Percentiles rank a stretch among this genome's conserved stretches.
These are phyloP conservation scores for Hydrozoanthus tunicans DNA, from an alignment of 64 coral and sea anemone genomes.

Conservation along the genomic window DNA sequence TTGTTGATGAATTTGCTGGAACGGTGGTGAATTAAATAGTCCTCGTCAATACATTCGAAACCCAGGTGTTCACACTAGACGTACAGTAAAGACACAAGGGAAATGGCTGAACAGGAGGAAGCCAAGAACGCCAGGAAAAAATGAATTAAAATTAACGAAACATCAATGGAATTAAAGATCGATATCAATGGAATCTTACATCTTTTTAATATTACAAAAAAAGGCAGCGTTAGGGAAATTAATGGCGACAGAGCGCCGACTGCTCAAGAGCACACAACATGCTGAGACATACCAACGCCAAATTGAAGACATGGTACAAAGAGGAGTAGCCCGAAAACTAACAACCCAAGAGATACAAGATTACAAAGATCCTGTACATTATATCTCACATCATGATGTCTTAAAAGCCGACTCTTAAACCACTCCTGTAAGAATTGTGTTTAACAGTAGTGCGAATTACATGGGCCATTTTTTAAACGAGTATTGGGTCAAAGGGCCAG, in stretches of 20 bases:
- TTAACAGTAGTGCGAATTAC: constrained; percentile 62
- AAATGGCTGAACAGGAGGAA: constrained; percentile 11
- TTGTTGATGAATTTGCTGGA: no score
- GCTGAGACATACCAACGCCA: constrained; percentile 16
- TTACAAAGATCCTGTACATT: constrained; percentile 20
- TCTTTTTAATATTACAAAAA: constrained; percentile 10
- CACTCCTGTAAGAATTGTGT: constrained; percentile 57
- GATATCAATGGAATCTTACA: constrained; percentile 31
- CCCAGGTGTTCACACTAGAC: no score
- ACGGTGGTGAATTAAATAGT: no score
- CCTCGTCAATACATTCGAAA: no score
- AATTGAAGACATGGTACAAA: constrained; percentile 47
- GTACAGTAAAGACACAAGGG: no score
- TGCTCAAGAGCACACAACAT: neutral
- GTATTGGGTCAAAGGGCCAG: constrained; percentile 44
- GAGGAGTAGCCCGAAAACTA: constrained; percentile 32
- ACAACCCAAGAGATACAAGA: constrained; percentile 5
- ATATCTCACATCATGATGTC: constrained; percentile 22
- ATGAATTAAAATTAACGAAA: no score
- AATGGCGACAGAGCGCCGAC: neutral
- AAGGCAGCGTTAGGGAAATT: constrained; percentile 32
- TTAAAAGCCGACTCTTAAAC: constrained; percentile 31
- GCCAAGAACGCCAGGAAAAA: constrained; percentile 56
- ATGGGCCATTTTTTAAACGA: constrained; percentile 64
- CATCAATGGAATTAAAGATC: neutral